These are phyloP conservation scores for Potamarius usumacintae DNA, from an alignment of 2,113 vertebrate species.

Conservation along the genomic window DNA sequence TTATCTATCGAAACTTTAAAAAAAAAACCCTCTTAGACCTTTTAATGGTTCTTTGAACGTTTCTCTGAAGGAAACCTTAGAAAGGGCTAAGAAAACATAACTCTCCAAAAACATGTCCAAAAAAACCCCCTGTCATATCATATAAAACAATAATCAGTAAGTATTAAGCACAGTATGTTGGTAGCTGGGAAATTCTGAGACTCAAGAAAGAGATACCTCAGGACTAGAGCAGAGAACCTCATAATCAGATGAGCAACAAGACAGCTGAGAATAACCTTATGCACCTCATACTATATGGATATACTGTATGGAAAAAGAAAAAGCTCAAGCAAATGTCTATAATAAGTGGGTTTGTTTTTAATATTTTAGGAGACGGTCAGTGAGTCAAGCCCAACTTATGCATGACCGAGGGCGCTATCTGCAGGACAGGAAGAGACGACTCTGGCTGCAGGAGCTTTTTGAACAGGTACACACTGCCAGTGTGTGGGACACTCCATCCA, in stretches of 20 bases:
- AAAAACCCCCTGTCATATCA: neutral
- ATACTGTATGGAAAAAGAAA: neutral
- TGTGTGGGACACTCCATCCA: slow-evolving; percentile 65
- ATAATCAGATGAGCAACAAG: neutral
- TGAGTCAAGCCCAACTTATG: slow-evolving; percentile 93
- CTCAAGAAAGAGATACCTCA: neutral
- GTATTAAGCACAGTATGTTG: neutral
- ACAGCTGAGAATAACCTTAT: neutral
- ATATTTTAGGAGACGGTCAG: slow-evolving; percentile 83
- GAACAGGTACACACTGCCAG: slow-evolving; percentile 92
- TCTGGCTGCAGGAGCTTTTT: slow-evolving; percentile 88
- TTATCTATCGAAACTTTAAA: neutral
- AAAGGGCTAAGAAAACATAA: no score
- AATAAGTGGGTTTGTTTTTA: neutral
- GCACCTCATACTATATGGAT: neutral
- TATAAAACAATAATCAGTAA: neutral
- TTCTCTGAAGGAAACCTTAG: neutral
- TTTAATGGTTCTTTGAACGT: neutral
- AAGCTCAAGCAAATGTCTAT: neutral
- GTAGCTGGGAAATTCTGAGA: neutral
- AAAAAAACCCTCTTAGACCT: neutral
- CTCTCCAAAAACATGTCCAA: neutral
- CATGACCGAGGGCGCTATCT: slow-evolving; percentile 92
- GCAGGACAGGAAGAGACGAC: slow-evolving; percentile 85
- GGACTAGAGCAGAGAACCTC: neutral